These are phyloP conservation scores for Sisyra terminalis DNA, from an alignment of 2,888 invertebrate species.

Conservation along the genomic window DNA sequence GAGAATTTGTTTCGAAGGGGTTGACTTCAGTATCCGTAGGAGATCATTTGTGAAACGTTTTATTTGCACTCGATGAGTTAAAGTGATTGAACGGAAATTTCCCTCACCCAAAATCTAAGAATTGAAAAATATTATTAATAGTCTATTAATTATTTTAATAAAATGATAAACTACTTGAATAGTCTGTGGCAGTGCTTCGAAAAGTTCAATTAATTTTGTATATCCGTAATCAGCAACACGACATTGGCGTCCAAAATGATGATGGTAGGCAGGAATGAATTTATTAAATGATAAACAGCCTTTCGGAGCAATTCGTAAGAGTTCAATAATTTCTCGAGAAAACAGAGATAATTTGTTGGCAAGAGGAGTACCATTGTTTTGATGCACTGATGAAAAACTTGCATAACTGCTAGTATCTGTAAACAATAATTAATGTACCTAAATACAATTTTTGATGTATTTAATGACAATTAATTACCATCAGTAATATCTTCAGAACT, in stretches of 20 bases:
- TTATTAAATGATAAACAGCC: slow-evolving; percentile 71
- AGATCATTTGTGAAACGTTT: slow-evolving; percentile 83
- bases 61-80: slow-evolving; percentile 77
- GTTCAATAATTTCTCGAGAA: slow-evolving; percentile 73
- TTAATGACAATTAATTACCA: slow-evolving; percentile 16
- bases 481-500: slow-evolving; percentile 21
- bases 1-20: slow-evolving; percentile 57
- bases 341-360: slow-evolving; percentile 62
- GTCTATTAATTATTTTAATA: too few species aligned
- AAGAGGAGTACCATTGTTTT: slow-evolving; percentile 45
- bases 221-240: slow-evolving; percentile 95
- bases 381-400: slow-evolving; percentile 14
- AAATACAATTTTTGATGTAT: background rate
- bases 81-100: slow-evolving; percentile 66
- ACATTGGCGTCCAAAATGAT: slow-evolving; percentile 90
- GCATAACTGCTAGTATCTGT: slow-evolving; percentile 4
- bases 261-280: slow-evolving; percentile 90
- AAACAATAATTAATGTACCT: background rate
- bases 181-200: slow-evolving; percentile 74
- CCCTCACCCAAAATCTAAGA: slow-evolving; percentile 78
- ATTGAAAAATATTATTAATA: slow-evolving; percentile 10
- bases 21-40: slow-evolving; percentile 66
- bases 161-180: slow-evolving; percentile 53
- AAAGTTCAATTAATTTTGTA: slow-evolving; percentile 76
- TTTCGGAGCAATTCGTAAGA: slow-evolving; percentile 64